Base-by-base conservation (phyloP, 2,888 invertebrate genomes). In the Agrypnus murinus region DNA sequence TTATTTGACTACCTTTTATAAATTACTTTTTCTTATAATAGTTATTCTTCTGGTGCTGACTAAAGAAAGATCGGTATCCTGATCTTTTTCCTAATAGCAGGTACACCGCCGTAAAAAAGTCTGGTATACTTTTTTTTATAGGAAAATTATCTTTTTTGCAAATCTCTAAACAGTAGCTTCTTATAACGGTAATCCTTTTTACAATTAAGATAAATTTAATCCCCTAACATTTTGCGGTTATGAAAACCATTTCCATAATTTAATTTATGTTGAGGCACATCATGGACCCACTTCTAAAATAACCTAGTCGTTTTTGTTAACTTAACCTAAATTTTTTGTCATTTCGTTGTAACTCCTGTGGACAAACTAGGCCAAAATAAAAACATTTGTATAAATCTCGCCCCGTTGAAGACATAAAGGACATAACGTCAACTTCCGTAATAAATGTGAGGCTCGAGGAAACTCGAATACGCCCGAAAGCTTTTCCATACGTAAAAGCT, bases 401-500 rank as follows among this genome's bases (percentile, higher is more conserved):
- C 53, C 38, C 43, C 57, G 57, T 38, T 38, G 65, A 34, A 46
- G 58, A 66, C 38, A 40, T 46, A 59, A 38, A 64, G 53, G 63
- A 65, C 53, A 38, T 60, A 64, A 57, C 43, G 65, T 38, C 53
- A 45, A 65, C 65, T 65, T 65, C 48, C 57, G 57, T 64, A 48
- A 65, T 65, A 65, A 65, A 70, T 70, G 64, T 64, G 60, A 12
- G 40, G 53, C 59, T 59, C 69, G 75, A 73, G 55, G 34, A 45
- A 15, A 34, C 45, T 60, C 73, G 73, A 73, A 19, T 38, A 31
- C 40, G 12, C 17, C 70, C 73, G 73, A 75, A 38, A 69, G 71
- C 72, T 69, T 38, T 65, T 63, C 68, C 71, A 65, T 65, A 64
- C 67, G 71, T 68, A 71, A 74, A 74, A 74, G 74, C 74, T 69